phyloP scores from a whole-genome alignment of 2,113 vertebrate species.

The Actenoides lindsayi region DNA sequence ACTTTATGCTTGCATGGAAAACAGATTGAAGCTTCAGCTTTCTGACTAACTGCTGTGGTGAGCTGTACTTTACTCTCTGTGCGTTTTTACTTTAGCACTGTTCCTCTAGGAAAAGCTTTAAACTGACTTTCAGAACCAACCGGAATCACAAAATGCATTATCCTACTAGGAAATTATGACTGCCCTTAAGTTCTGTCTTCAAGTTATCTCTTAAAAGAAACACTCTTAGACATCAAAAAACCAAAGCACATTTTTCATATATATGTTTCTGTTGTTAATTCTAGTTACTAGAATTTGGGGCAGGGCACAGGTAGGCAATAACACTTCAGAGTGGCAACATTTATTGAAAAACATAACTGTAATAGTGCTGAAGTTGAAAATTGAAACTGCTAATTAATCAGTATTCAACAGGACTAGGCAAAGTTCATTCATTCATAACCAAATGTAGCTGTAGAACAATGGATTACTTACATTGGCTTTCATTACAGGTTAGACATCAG shows the following conservation, averaged over 20 bases:
- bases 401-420: background rate
- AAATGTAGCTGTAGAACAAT: background rate
- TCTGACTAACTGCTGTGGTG: background rate
- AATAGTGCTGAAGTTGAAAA: background rate
- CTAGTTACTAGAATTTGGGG: background rate
- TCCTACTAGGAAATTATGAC: background rate
- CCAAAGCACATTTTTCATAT: background rate
- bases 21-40: background rate
- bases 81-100: background rate
- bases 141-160: background rate
- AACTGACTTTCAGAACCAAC: background rate
- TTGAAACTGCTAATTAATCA: background rate
- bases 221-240: background rate
- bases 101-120: constrained; percentile 2
- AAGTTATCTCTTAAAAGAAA: background rate
- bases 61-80: background rate
- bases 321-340: background rate
- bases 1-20: background rate
- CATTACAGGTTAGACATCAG: background rate
- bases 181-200: background rate
- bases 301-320: background rate
- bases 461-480: constrained; percentile 49
- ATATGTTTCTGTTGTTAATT: background rate
- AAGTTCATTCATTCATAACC: background rate
- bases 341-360: background rate